Base-by-base conservation (phyloP, 2,888 invertebrate genomes). In the Rhagophthalmus giganteus region DNA sequence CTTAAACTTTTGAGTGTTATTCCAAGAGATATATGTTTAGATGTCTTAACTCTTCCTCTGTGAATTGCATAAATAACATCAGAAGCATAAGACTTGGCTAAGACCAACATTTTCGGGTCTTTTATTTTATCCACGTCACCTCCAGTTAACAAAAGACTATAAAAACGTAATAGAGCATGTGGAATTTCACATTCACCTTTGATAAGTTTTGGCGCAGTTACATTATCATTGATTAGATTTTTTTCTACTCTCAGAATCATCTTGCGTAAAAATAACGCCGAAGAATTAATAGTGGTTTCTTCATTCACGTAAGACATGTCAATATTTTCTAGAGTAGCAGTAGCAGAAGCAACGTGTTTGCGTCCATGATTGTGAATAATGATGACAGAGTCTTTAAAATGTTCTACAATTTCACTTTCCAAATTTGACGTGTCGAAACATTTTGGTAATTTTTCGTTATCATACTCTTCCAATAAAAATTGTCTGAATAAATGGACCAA, bases 1-100 rank as follows among this genome's bases (percentile, higher is more conserved):
- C 58, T 60, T 5, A 62, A 31, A 35, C 57, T 59, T 56, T 62
- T 62, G 26, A 60, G 51, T 2, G 50, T 12, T 7, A 60, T 54
- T 31, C 59, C 63, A 20, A 61, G 51, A 38, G 46, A 39, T 37
- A 60, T 59, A 34, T 63, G 57, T 31, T 59, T 60, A 41, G 24
- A 10, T 5, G 58, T 51, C 49, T 58, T 58, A 15, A 61, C 50
- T 32, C 54, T 30, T 5, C 58, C 59, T 28, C 31, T 55, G 30
- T 52, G 52, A 45, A 62, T 48, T 4, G 20, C 34, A 16, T 14
- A 34, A 20, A 34, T 20, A 10, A 8, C 11, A 20, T 34, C 15
- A 9, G 7, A 2, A 1, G 42, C 26, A 7, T 53, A 52, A 30
- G 56, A 57, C 3, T 24, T 14, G 35, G 30, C 30, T 30, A 30